These are phyloP conservation scores for Hermetia illucens DNA, from an alignment of 1,140 invertebrate genomes.

Conservation along the genomic window DNA sequence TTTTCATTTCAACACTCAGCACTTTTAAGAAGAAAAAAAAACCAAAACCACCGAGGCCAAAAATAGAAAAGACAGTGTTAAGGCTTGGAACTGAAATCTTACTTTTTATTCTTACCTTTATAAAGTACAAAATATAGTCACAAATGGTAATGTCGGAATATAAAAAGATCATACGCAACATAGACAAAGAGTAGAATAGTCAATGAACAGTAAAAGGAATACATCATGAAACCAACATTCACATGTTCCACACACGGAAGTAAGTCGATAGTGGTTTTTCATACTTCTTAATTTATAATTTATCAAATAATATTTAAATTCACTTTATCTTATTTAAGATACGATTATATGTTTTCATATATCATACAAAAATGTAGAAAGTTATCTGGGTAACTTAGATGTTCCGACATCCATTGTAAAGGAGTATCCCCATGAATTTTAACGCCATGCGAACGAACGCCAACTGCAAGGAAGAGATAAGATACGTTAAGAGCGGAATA, in stretches of 20 bases:
- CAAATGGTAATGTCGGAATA: too few relatives aligned
- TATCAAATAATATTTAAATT: too few relatives aligned
- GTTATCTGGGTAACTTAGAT: conserved; percentile 97
- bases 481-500: conserved; percentile 7
- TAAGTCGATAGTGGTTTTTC: neutral
- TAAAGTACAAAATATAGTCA: too few relatives aligned
- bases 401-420: conserved; percentile 92
- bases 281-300: too few relatives aligned
- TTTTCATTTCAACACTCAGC: too few relatives aligned
- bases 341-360: conserved; percentile 12
- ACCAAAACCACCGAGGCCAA: too few relatives aligned
- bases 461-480: conserved; percentile 41
- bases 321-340: too few relatives aligned
- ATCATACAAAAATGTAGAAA: conserved; percentile 76
- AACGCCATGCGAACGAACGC: conserved; percentile 80
- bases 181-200: neutral
- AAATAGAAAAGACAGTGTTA: too few relatives aligned
- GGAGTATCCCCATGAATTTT: conserved; percentile 78
- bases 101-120: too few relatives aligned
- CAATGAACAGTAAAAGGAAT: neutral
- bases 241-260: neutral
- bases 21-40: too few relatives aligned
- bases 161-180: neutral
- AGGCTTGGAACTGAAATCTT: too few relatives aligned
- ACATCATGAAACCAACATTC: neutral